Evolutionary conservation across 2,888 invertebrate species (phyloP).

Genomic region (Orchesella flavescens): DNA sequence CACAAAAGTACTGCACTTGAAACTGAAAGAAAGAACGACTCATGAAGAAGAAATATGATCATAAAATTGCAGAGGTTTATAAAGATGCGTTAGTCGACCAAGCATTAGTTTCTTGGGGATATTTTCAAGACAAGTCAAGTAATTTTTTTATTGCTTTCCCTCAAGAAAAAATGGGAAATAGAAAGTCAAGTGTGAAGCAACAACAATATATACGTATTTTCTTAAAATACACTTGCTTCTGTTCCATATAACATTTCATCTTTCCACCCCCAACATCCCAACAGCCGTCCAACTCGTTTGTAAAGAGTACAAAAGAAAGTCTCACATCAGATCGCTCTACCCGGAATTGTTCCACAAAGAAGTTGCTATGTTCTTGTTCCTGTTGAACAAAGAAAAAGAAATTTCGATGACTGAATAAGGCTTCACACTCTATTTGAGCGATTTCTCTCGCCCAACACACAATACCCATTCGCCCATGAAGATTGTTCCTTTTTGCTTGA

Average conservation of each 20-base stretch:
- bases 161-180: background rate
- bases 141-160: background rate
- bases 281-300: background rate
- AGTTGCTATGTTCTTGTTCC: background rate
- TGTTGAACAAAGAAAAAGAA: background rate
- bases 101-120: background rate
- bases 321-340: background rate
- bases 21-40: background rate
- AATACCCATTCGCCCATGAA: background rate
- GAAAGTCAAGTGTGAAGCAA: background rate
- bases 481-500: background rate
- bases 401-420: constrained; percentile 7
- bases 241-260: background rate
- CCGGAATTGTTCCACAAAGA: background rate
- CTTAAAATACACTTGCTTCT: no score
- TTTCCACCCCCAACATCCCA: constrained; percentile 7
- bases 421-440: constrained; percentile 13
- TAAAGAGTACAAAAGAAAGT: background rate
- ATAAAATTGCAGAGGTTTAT: no score
- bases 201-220: background rate
- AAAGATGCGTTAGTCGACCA: background rate
- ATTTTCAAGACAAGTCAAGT: background rate
- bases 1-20: background rate
- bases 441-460: background rate
- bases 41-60: background rate